A percentile compares a stretch with the other conserved stretches of the same genome.
Evolutionary conservation across 1,140 invertebrate species (phyloP).

Genomic region (Habropoda laboriosa): DNA sequence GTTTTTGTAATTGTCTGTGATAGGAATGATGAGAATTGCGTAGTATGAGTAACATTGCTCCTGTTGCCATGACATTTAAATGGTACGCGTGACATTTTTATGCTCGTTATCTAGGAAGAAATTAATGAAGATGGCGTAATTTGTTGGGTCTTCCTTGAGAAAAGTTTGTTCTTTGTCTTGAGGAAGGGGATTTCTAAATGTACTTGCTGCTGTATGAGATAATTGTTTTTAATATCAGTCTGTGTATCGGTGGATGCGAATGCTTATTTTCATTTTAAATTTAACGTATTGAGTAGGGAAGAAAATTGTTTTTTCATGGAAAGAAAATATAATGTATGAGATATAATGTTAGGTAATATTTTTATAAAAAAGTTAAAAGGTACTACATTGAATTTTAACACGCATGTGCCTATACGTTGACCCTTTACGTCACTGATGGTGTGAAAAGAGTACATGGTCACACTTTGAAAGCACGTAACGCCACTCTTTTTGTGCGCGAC

Average conservation of each 20-base stretch:
- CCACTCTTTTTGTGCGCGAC: not conserved
- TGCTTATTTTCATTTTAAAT: too few relatives aligned
- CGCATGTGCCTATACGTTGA: not conserved
- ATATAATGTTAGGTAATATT: not conserved
- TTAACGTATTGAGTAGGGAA: too few relatives aligned
- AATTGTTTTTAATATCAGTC: too few relatives aligned
- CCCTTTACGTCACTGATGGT: not conserved
- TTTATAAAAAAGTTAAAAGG: not conserved
- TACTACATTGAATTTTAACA: not conserved
- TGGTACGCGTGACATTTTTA: not conserved
- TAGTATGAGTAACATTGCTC: not conserved
- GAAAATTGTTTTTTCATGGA: too few relatives aligned
- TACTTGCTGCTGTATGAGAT: not conserved
- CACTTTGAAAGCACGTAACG: not conserved
- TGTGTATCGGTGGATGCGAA: too few relatives aligned
- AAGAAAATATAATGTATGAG: too few relatives aligned
- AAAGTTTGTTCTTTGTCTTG: not conserved
- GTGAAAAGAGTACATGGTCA: constrained; percentile 5
- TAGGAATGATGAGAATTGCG: not conserved
- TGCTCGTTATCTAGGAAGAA: not conserved
- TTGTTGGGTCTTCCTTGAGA: not conserved
- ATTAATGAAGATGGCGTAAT: constrained; percentile 1
- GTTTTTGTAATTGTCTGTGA: not conserved
- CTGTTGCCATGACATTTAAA: constrained; percentile 12
- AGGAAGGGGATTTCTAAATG: not conserved